These are phyloP conservation scores for Drosophila peninsularis DNA, from an alignment of 2,888 invertebrate species.

Conservation along the genomic window DNA sequence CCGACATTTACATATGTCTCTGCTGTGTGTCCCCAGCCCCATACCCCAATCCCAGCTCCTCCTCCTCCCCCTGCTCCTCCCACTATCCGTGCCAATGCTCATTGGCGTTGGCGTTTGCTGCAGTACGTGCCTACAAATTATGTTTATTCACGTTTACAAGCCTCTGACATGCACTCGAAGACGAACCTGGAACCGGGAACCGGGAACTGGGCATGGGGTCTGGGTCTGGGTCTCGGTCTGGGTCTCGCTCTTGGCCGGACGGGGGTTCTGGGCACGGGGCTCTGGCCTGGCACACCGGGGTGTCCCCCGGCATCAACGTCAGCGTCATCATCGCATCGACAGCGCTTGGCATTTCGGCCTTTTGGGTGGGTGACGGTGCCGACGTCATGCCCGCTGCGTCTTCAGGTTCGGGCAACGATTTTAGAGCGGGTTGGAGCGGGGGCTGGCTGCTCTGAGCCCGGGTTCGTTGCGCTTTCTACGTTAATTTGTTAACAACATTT, in stretches of 20 bases:
- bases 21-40: conserved; percentile 36
- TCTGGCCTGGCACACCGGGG: conserved; percentile 66
- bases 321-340: conserved; percentile 72
- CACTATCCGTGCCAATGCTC: conserved; percentile 30
- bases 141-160: conserved; percentile 80
- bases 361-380: conserved; percentile 76
- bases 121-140: conserved; percentile 76
- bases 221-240: conserved; percentile 9
- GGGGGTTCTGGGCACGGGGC: conserved; percentile 27
- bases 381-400: conserved; percentile 71
- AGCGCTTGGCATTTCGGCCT: conserved; percentile 60
- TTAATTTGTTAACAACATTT: conserved; percentile 78
- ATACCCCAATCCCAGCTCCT: neutral
- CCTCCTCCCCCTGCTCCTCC: neutral
- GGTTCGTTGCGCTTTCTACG: conserved; percentile 77
- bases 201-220: conserved; percentile 43
- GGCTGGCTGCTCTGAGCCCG: neutral
- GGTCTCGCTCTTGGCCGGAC: conserved; percentile 7
- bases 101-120: conserved; percentile 66
- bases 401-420: neutral
- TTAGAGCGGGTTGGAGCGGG: neutral
- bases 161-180: conserved; percentile 75
- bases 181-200: conserved; percentile 46
- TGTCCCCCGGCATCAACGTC: conserved; percentile 73
- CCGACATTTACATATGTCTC: conserved; percentile 78